phyloP scores from a whole-genome alignment of 2,113 vertebrate species.

The Dryoscopus gambensis region DNA sequence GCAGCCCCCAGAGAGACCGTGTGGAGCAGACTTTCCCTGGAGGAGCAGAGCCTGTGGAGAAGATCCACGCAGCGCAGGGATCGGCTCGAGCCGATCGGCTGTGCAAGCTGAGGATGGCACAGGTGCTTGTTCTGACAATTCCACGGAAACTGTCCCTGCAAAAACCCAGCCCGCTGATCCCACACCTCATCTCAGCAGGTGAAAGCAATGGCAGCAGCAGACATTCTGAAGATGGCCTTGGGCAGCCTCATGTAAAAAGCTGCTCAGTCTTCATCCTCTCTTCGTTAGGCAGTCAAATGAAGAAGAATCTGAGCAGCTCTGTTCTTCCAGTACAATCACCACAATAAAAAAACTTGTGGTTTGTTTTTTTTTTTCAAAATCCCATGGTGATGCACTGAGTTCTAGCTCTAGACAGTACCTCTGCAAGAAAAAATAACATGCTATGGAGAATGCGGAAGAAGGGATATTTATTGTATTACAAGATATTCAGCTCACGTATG shows the following conservation, averaged over 20 bases:
- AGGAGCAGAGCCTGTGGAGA: neutral
- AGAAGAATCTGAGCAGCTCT: neutral
- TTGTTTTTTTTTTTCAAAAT: too few relatives aligned
- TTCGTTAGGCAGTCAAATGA: neutral
- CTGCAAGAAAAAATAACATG: neutral
- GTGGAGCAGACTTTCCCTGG: neutral
- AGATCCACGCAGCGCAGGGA: accelerated
- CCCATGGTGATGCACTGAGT: neutral
- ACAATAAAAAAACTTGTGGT: neutral
- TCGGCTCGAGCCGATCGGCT: too few relatives aligned
- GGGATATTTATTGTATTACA: neutral
- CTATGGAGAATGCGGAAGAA: neutral
- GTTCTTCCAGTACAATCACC: neutral
- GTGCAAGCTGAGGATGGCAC: too few relatives aligned
- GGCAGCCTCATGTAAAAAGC: neutral
- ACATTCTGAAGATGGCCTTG: neutral
- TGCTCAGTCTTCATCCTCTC: neutral
- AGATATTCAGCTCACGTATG: neutral
- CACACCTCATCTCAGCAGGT: neutral
- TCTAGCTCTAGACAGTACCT: neutral
- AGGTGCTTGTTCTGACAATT: too few relatives aligned
- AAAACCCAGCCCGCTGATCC: neutral
- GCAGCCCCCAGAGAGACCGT: accelerated
- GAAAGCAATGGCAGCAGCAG: neutral
- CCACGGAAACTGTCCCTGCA: accelerated